Base-by-base conservation (phyloP, 53 echinoderm and acorn worm genomes). In the Crossaster papposus region DNA sequence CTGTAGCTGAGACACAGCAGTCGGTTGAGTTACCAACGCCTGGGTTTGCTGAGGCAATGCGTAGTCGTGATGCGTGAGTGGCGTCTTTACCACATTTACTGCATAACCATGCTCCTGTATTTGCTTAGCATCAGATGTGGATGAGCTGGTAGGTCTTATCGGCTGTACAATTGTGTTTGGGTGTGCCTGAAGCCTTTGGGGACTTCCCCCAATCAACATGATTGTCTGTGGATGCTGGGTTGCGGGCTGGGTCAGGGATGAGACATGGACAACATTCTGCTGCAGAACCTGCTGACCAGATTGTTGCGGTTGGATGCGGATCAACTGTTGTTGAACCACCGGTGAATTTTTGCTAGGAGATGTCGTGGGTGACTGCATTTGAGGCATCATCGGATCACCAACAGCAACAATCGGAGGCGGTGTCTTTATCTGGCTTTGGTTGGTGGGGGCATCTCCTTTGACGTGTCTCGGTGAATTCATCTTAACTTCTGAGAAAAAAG, bases 291-390 rank as follows among this genome's bases (percentile, higher is more conserved):
- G 90, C 44, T 82, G 63, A 14, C 83, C 76, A 7, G 63, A 55
- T 73, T 89, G 90, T 65, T 82, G 82, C 29, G 83, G 76, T n/a
- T 90, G 90, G 18, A 82, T 58, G 38, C 83, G 82, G 37, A 90
- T 90, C 38, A 82, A 65, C 77, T 90, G 82, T n/a, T 81, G 90
- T 0, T 81, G 81, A 1, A 72, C 65, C 2, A 68, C 36, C 23
- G 82, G 22, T 50, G 65, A 28, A 38, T 65, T 65, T 37, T 82
- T 55, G 44, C 68, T 36, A 26, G 63, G 63, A 63, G 81, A 64
- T n/a, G 64, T 23, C 33, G 13, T 24, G 20, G 8, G 20, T 14
- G 65, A 36, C 37, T 82, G 82, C 82, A 82, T 65, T 36, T 82
- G 82, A 6, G 82, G 68, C 70, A 65, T 82, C 65, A 36, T 65